Percentiles rank a stretch among this genome's conserved stretches.
phyloP scores from a whole-genome alignment of 2,888 invertebrate species.

The Drosophila leonis region DNA sequence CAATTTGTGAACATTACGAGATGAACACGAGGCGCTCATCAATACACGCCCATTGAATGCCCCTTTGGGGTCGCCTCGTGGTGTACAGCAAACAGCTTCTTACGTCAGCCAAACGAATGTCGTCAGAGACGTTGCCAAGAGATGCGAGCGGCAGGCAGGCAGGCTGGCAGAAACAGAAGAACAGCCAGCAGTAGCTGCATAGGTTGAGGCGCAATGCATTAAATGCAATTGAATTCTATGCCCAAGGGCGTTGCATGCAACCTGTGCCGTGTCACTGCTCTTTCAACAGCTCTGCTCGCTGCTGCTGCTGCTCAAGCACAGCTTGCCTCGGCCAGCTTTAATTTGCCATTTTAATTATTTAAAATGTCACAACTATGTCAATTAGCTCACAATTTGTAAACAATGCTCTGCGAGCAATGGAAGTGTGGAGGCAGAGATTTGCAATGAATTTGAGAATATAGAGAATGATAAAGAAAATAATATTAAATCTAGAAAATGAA shows the following conservation, averaged over 20 bases:
- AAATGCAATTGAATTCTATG: constrained; percentile 73
- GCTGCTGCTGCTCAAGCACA: constrained; percentile 13
- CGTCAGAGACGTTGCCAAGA: constrained; percentile 22
- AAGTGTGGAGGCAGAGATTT: neutral
- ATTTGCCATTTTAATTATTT: constrained; percentile 31
- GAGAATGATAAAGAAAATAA: neutral
- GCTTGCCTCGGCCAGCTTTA: constrained; percentile 15
- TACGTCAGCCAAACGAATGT: constrained; percentile 46
- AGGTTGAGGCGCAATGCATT: constrained; percentile 66
- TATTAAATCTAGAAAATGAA: neutral
- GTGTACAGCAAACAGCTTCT: constrained; percentile 69
- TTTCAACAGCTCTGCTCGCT: neutral
- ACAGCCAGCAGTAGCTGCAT: neutral
- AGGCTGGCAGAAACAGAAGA: neutral
- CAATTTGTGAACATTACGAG: constrained; percentile 73
- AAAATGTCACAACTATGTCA: constrained; percentile 19
- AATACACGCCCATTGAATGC: constrained; percentile 26
- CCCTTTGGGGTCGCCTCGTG: constrained; percentile 64
- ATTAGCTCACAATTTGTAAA: neutral
- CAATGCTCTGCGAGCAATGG: neutral
- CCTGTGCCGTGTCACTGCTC: constrained; percentile 30
- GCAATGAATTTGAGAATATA: neutral
- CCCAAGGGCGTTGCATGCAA: constrained; percentile 71
- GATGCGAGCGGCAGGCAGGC: neutral
- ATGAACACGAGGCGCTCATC: constrained; percentile 41